Evolutionary conservation across 2,113 vertebrate genomes (phyloP), one percentile per base, ranked within the genome.

Genomic region (Aegotheles bennettii): DNA sequence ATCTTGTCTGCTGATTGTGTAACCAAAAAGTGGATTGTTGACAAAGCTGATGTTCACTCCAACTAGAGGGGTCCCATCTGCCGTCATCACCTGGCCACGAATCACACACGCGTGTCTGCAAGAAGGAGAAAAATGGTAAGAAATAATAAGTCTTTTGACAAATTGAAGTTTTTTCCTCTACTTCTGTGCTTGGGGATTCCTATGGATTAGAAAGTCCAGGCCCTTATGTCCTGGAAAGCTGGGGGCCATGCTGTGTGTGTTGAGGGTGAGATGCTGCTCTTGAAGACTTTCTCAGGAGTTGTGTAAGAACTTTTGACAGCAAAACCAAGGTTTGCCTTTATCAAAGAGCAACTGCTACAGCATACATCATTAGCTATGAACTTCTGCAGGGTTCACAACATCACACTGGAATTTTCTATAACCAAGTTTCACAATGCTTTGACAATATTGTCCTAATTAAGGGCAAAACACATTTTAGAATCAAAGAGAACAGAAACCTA

Each of bases 11-110:
- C 99, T 99, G 98, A 99, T 97, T 11, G 99, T 99, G 95, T 99
- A 99, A 47, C 99, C 99, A 56, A 98, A 99, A 21, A 98, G 97
- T 10, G 99, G 99, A 74, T 98, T 99, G 96, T 98, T 99, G 97
- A 99, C 98, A 89, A 99, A 99, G 90, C 99, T 99, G 98, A 99
- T 98, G 97, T 99, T 99, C 93, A 99, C 99, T 50, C 99, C 99
- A n/a, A 99, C 99, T 69, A 99, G 98, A 1, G 99, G 99, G 19
- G 99, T 99, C 45, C 99, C 99, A 38, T 99, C 99, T 5, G 99
- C 99, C 2, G 99, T 99, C 94, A 99, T 99, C 73, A 99, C 99
- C 96, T 99, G 99, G 88, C 99, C 99, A 85, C 99, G 99, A 64
- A 99, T 99, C 79, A 99, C 99, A 96, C 99, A 99, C 0, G 98